Conservation (phyloP, 2,797 vertebrate species). For the Argyrosomus regius region DNA sequence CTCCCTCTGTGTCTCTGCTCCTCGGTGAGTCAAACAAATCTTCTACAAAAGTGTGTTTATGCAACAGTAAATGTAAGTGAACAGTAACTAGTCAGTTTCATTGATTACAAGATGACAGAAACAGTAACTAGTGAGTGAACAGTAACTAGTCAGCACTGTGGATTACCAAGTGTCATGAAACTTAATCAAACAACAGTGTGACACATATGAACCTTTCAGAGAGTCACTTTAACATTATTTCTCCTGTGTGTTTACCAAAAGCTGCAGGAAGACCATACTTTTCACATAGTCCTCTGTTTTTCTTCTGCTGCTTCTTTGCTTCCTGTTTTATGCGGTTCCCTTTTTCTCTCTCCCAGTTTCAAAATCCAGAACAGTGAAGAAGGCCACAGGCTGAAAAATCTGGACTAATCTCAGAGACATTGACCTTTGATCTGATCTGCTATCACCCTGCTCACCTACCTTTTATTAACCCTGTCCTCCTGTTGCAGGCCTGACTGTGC, state of each 20-base stretch:
- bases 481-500: not conserved
- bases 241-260: not conserved
- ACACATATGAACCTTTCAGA: too few species aligned
- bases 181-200: not conserved
- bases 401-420: not conserved
- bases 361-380: not conserved
- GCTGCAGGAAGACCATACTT: not conserved
- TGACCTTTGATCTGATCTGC: not conserved
- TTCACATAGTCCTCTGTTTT: not conserved
- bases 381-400: not conserved
- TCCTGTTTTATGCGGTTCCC: not conserved
- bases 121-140: not conserved
- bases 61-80: too few species aligned
- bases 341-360: not conserved
- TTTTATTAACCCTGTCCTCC: not conserved
- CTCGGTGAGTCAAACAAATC: not conserved
- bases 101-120: not conserved
- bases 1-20: not conserved
- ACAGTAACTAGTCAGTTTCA: not conserved
- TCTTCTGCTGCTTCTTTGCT: not conserved
- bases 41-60: not conserved
- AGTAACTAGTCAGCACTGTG: not conserved
- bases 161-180: not conserved
- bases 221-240: not conserved
- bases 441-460: not conserved